phyloP scores from a whole-genome alignment of 2,113 vertebrate species.

The Scatophagus argus region DNA sequence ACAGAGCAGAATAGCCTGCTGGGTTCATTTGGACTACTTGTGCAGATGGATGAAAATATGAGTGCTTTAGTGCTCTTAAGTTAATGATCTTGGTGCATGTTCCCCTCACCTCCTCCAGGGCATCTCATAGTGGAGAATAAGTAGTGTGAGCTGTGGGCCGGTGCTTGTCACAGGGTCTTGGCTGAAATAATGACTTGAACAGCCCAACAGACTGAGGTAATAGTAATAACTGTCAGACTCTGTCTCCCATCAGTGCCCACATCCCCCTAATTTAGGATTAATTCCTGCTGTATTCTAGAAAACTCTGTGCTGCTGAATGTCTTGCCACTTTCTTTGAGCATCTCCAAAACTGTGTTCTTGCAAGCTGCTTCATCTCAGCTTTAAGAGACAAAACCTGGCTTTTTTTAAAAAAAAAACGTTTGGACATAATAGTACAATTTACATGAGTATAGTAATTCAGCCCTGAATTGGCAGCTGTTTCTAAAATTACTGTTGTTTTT shows the following conservation, averaged over 20 bases:
- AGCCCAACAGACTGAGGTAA: conserved; percentile 68
- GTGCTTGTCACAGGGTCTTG: conserved; percentile 70
- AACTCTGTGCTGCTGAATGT: conserved; percentile 33
- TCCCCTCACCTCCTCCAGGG: conserved; percentile 67
- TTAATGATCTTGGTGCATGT: conserved; percentile 72
- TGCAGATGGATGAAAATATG: conserved; percentile 63
- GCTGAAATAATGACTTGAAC: conserved; percentile 77
- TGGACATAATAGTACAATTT: neutral
- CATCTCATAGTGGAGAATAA: conserved; percentile 63
- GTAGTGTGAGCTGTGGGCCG: conserved; percentile 62
- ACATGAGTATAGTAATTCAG: neutral
- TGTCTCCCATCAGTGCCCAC: conserved; percentile 71
- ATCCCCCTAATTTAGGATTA: conserved; percentile 77
- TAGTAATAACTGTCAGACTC: conserved; percentile 75
- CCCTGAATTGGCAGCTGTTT: conserved; percentile 20
- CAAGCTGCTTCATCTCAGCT: conserved; percentile 41
- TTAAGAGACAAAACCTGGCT: conserved; percentile 15
- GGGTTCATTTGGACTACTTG: conserved; percentile 57
- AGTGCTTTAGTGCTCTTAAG: conserved; percentile 69
- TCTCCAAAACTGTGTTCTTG: conserved; percentile 33
- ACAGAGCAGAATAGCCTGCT: conserved; percentile 25
- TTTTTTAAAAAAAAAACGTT: conserved; percentile 15
- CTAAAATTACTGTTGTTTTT: conserved; percentile 4
- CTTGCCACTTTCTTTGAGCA: conserved; percentile 38
- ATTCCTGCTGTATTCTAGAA: conserved; percentile 59